Base-by-base conservation (phyloP, 1,140 invertebrate genomes). In the Parapsyche elsis region DNA sequence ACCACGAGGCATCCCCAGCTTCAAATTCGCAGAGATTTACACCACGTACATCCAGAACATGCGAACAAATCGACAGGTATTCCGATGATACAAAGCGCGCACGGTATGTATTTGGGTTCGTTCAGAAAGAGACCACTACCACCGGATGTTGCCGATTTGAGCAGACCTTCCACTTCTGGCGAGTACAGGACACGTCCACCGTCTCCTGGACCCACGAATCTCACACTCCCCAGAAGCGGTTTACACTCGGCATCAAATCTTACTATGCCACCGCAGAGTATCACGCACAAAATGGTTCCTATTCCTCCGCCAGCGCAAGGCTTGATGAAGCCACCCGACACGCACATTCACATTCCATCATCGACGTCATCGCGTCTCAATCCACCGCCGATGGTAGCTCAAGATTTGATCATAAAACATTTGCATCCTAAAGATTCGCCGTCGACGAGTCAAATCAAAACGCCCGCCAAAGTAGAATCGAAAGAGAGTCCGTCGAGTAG, bases 1-100 rank as follows among this genome's bases (percentile, higher is more conserved):
- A 87, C 85, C 84, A 85, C 86, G 16, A 84, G 88, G 84, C 87
- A 88, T 85, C 86, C 87, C 16, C 86, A 89, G 80, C 84, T 94
- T 26, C 94, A 94, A 83, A 94, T 94, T 23, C 89, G 94, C 45
- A 88, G 93, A 85, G 93, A 94, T 83, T 86, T 94, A 23, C 90
- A 94, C 78, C 92, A 92, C 82, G 84, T 88, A 0, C 74, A 84
- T 53, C 87, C 87, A 24, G 86, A 85, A 12, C 87, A 88, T 80
- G 73, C 81, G 84, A 9, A 87, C 86, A 30, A 86, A 86, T 80
- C 85, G 88, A 14, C 85, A 85, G 2, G 85, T 86, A 9, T 84
- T 86, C 9, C 87, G 85, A 61, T 87, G 87, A 10, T 87, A 2
- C 88, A 90, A 0, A 88, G 90, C 1, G 85, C 87, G 75, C 85